Evolutionary conservation across 1,140 invertebrate genomes (phyloP).

Genomic region (Drosophila serrata): DNA sequence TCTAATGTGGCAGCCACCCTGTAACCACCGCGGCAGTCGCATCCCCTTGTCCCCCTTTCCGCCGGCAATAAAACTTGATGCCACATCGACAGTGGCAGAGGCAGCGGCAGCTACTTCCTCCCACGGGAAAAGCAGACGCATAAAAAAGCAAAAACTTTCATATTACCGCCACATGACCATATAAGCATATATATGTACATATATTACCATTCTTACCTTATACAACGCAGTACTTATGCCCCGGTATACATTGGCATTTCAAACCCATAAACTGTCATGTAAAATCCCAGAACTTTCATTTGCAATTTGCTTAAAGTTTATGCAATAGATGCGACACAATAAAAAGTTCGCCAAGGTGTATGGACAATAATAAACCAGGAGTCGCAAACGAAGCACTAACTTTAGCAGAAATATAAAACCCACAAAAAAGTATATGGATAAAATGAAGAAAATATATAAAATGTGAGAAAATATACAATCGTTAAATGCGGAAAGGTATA

Average conservation of each 20-base stretch:
- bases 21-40: conserved; percentile 17
- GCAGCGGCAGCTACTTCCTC: conserved; percentile 37
- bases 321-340: conserved; percentile 57
- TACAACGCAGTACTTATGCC: conserved; percentile 14
- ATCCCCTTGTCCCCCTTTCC: conserved; percentile 1
- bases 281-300: conserved; percentile 70
- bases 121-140: conserved; percentile 56
- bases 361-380: conserved; percentile 36
- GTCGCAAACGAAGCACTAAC: conserved; percentile 27
- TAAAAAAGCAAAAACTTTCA: conserved; percentile 73
- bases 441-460: neutral
- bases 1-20: conserved; percentile 10
- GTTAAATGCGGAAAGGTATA: neutral
- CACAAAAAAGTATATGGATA: conserved; percentile 2
- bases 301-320: conserved; percentile 73
- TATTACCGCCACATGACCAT: conserved; percentile 67
- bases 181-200: neutral
- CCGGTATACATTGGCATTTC: conserved; percentile 39
- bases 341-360: conserved; percentile 49
- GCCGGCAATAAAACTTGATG: conserved; percentile 69
- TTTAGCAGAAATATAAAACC: conserved; percentile 6
- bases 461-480: neutral
- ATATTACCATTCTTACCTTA: neutral
- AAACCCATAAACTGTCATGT: conserved; percentile 68
- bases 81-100: conserved; percentile 40